These are phyloP conservation scores for Plectropomus leopardus DNA, from an alignment of 2,113 vertebrate species.

Conservation along the genomic window DNA sequence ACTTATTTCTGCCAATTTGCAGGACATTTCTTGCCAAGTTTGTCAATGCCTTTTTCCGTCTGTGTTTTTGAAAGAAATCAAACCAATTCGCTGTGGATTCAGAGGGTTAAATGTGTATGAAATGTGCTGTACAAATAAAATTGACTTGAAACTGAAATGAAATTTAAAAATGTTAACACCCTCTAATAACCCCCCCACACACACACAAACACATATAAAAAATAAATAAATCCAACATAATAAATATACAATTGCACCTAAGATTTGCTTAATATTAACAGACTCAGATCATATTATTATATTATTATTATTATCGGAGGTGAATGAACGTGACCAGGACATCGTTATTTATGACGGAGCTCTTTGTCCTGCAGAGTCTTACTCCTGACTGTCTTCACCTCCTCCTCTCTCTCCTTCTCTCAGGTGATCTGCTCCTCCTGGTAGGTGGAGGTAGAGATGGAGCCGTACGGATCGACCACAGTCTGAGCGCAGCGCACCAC, in stretches of 20 bases:
- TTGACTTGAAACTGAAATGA: no score
- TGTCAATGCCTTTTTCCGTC: no score
- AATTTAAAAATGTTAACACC: no score
- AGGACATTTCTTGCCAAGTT: no score
- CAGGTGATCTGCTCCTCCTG: constrained; percentile 88
- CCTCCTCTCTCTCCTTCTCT: constrained; percentile 38
- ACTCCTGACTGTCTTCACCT: background rate
- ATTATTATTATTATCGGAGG: no score
- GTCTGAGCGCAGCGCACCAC: constrained; percentile 87
- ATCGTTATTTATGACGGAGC: background rate
- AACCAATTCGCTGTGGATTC: no score
- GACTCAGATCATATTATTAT: background rate
- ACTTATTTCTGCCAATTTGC: no score
- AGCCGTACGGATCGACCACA: constrained; percentile 87
- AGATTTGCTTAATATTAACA: background rate
- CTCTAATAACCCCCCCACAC: no score
- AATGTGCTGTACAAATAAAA: no score
- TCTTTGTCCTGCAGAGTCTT: constrained; percentile 4
- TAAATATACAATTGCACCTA: background rate
- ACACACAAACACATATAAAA: no score
- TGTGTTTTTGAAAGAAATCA: no score
- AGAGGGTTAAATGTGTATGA: no score
- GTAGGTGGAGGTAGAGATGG: constrained; percentile 87
- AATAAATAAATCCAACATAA: background rate
- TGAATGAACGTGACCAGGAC: background rate